Conservation (phyloP, 2,888 invertebrate species). For the Empis stercorea region DNA sequence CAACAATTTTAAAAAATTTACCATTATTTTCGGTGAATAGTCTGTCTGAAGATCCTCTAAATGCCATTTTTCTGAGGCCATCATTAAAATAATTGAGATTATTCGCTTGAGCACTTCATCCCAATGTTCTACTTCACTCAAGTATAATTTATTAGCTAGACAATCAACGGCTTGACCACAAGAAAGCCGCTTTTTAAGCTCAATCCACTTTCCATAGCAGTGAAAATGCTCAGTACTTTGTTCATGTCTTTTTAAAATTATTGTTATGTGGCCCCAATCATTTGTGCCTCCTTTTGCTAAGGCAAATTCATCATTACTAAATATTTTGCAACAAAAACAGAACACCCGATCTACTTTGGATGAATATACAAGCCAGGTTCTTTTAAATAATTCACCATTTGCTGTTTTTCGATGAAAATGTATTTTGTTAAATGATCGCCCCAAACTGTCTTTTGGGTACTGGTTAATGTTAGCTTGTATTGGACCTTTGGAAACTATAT, state of each 20-base stretch:
- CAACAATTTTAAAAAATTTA: neutral
- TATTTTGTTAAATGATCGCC: neutral
- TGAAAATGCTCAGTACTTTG: neutral
- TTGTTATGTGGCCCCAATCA: neutral
- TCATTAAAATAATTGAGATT: neutral
- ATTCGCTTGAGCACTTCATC: neutral
- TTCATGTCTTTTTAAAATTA: neutral
- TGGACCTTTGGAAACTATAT: conserved; percentile 1
- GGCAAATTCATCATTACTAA: neutral
- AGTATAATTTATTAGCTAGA: neutral
- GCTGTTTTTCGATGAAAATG: neutral
- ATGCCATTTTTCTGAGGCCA: neutral
- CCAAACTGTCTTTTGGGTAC: neutral
- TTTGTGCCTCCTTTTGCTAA: neutral
- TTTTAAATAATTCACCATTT: neutral
- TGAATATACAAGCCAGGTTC: conserved; percentile 1
- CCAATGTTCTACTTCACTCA: neutral
- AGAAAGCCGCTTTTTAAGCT: neutral
- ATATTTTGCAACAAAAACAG: neutral
- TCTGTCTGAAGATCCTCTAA: neutral
- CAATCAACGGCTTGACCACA: conserved; percentile 2
- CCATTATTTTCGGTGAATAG: neutral
- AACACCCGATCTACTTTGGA: neutral
- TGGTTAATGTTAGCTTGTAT: neutral
- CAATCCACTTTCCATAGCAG: neutral